These are phyloP conservation scores for Eulithis testata DNA, from an alignment of 2,888 invertebrate genomes.

Conservation along the genomic window DNA sequence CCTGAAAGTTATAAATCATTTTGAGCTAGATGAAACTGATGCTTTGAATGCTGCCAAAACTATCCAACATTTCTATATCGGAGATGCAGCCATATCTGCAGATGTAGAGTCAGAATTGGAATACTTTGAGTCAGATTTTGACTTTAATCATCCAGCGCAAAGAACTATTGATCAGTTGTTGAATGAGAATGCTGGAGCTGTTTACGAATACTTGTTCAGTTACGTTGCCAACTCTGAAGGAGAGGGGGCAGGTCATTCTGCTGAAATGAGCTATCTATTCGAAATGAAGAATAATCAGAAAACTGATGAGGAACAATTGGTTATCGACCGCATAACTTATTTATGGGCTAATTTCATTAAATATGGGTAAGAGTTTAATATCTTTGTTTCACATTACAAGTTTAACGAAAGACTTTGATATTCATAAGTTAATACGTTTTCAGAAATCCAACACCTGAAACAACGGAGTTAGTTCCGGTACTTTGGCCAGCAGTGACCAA, in stretches of 20 bases:
- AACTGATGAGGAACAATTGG: slow-evolving; percentile 56
- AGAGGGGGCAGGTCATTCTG: slow-evolving; percentile 59
- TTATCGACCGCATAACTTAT: slow-evolving; percentile 62
- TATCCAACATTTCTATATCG: slow-evolving; percentile 70
- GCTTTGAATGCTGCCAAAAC: slow-evolving; percentile 54
- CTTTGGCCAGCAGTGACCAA: slow-evolving; percentile 60
- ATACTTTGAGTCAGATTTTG: slow-evolving; percentile 71
- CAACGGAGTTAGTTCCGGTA: slow-evolving; percentile 58
- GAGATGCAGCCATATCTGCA: slow-evolving; percentile 62
- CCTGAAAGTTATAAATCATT: slow-evolving; percentile 61
- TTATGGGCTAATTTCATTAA: slow-evolving; percentile 77
- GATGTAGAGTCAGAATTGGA: slow-evolving; percentile 54
- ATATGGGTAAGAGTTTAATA: slow-evolving; percentile 63
- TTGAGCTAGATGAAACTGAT: slow-evolving; percentile 60
- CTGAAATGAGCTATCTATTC: slow-evolving; percentile 70
- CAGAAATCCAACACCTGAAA: slow-evolving; percentile 69
- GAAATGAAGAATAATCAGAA: slow-evolving; percentile 42
- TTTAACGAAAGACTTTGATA: background rate
- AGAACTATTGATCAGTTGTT: slow-evolving; percentile 62
- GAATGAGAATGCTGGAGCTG: slow-evolving; percentile 62
- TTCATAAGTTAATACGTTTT: slow-evolving; percentile 1
- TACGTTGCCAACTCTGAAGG: slow-evolving; percentile 56
- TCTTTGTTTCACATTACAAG: background rate
- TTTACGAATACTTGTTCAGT: slow-evolving; percentile 70
- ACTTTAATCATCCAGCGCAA: slow-evolving; percentile 67